A percentile compares a stretch with the other conserved stretches of the same genome.
phyloP scores from a whole-genome alignment of 2,888 invertebrate genomes.

The Cataglyphis livida region DNA sequence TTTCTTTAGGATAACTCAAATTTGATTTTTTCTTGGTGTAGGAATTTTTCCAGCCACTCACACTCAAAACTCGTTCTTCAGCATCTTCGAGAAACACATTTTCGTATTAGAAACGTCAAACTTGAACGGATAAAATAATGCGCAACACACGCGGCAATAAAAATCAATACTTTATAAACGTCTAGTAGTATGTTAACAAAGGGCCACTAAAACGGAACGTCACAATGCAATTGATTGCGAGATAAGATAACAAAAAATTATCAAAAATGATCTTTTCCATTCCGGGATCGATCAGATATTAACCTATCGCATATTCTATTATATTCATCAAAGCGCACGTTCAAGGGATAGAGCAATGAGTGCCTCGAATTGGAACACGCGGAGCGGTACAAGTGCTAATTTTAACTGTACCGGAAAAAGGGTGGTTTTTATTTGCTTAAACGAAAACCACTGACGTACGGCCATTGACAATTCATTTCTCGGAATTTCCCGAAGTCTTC shows the following conservation, averaged over 20 bases:
- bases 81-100: not conserved
- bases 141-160: slow-evolving; percentile 26
- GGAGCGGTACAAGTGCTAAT: slow-evolving; percentile 22
- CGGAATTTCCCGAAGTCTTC: not conserved
- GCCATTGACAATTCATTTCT: not conserved
- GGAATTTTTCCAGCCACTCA: not conserved
- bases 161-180: slow-evolving; percentile 39
- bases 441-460: not conserved
- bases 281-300: slow-evolving; percentile 30
- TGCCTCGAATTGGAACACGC: not conserved
- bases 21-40: not conserved
- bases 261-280: not conserved
- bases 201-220: not conserved
- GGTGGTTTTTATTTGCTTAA: not conserved
- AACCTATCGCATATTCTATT: not conserved
- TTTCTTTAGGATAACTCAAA: not conserved
- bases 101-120: not conserved
- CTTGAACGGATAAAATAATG: slow-evolving; percentile 5
- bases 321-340: not conserved
- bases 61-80: not conserved
- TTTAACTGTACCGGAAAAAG: slow-evolving; percentile 3
- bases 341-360: not conserved
- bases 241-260: not conserved
- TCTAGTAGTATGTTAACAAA: not conserved
- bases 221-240: not conserved